These are phyloP conservation scores for Deroplatys truncata DNA, from an alignment of 2,888 invertebrate species.

Conservation along the genomic window DNA sequence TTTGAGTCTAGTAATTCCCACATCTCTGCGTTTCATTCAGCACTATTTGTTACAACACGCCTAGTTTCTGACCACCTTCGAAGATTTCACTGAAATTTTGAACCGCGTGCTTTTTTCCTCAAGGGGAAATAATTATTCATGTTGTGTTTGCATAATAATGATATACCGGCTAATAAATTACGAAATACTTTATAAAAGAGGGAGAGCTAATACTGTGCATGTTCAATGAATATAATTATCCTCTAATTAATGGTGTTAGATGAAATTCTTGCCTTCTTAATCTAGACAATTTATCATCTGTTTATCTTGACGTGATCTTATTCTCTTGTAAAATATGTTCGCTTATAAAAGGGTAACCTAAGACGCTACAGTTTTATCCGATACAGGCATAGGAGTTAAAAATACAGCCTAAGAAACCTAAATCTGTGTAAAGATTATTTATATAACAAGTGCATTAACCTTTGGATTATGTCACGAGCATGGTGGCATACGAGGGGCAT, in stretches of 20 bases:
- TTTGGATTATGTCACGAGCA: no score
- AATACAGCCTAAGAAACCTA: no score
- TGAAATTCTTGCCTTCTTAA: background rate
- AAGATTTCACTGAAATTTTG: no score
- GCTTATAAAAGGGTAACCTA: background rate
- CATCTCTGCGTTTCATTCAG: no score
- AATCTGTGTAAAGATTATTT: no score
- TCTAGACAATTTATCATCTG: background rate
- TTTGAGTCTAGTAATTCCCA: no score
- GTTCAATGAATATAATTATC: background rate
- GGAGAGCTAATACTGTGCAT: background rate
- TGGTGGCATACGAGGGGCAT: no score
- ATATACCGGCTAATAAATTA: background rate
- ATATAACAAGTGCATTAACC: no score
- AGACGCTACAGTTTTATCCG: background rate
- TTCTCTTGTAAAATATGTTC: background rate
- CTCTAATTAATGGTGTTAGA: background rate
- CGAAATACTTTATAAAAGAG: background rate
- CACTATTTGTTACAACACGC: no score
- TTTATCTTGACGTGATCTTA: background rate
- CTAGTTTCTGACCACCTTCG: no score
- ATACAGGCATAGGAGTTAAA: background rate
- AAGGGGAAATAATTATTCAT: background rate
- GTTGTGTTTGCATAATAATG: background rate
- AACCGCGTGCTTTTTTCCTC: no score